A percentile compares a stretch with the other conserved stretches of the same genome.
phyloP scores from a whole-genome alignment of 2,113 vertebrate genomes.

The Oncorhynchus nerka region DNA sequence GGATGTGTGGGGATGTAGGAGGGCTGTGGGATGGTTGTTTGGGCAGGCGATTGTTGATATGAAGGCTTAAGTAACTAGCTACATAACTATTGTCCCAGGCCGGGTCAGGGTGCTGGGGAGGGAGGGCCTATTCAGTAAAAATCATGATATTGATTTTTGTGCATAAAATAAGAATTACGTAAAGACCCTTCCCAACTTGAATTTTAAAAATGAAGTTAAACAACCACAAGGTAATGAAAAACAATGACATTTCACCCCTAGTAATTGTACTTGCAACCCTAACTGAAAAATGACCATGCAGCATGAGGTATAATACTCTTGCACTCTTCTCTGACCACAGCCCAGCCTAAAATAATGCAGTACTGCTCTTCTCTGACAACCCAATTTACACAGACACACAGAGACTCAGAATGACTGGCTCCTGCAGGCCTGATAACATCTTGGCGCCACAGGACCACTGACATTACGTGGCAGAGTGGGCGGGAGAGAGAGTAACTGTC shows the following conservation, averaged over 20 bases:
- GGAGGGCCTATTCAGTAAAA: too few species aligned
- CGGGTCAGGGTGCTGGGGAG: too few species aligned
- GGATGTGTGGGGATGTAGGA: not conserved
- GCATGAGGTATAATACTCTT: not conserved
- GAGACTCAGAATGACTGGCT: not conserved
- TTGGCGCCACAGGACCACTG: conserved; percentile 32
- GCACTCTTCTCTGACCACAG: not conserved
- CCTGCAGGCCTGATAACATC: too few species aligned
- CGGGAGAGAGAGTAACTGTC: conserved; percentile 34
- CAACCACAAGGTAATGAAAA: not conserved
- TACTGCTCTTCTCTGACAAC: conserved; percentile 59
- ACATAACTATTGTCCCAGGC: not conserved
- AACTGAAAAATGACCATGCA: not conserved
- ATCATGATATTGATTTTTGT: too few species aligned
- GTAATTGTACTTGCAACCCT: not conserved
- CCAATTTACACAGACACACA: conserved; percentile 33
- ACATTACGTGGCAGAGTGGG: conserved; percentile 49
- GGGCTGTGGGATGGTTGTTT: not conserved
- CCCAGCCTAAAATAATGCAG: conserved; percentile 31
- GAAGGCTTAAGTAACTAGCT: not conserved
- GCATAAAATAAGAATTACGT: too few species aligned
- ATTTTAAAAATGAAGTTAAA: not conserved
- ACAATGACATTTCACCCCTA: not conserved
- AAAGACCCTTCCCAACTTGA: not conserved
- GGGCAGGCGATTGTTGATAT: not conserved